phyloP scores from a whole-genome alignment of 2,113 vertebrate genomes.

The Craseonycteris thonglongyai region DNA sequence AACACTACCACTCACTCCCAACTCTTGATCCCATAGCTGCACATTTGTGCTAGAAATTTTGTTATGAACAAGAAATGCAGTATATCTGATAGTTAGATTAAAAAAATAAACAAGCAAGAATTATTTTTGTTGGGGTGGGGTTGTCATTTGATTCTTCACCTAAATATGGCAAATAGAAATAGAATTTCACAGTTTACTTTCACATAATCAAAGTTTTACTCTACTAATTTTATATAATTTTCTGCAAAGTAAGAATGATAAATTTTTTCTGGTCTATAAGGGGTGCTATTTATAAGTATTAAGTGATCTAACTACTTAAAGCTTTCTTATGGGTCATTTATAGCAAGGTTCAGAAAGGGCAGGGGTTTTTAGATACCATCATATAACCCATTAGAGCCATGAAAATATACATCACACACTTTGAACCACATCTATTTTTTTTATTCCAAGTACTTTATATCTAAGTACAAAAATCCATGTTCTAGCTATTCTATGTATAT shows the following conservation, averaged over 20 bases:
- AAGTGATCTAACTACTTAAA: not conserved
- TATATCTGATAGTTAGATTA: not conserved
- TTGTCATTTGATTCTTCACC: not conserved
- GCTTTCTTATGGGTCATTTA: not conserved
- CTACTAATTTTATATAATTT: not conserved
- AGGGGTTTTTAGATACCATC: not conserved
- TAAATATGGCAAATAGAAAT: not conserved
- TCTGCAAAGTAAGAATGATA: not conserved
- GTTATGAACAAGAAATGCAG: not conserved
- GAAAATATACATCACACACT: not conserved
- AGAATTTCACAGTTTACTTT: not conserved
- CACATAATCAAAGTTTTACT: not conserved
- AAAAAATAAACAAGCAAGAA: not conserved
- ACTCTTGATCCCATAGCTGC: not conserved
- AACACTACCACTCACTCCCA: not conserved
- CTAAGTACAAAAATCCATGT: not conserved
- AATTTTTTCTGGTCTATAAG: not conserved
- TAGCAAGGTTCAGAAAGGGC: not conserved
- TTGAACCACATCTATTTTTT: not conserved
- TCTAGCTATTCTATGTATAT: not conserved
- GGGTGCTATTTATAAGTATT: not conserved
- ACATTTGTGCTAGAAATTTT: not conserved
- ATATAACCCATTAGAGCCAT: not conserved
- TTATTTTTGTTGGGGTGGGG: not conserved
- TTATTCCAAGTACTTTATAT: not conserved